Conservation (phyloP, 1,140 invertebrate species). For the Eupeodes corollae region DNA sequence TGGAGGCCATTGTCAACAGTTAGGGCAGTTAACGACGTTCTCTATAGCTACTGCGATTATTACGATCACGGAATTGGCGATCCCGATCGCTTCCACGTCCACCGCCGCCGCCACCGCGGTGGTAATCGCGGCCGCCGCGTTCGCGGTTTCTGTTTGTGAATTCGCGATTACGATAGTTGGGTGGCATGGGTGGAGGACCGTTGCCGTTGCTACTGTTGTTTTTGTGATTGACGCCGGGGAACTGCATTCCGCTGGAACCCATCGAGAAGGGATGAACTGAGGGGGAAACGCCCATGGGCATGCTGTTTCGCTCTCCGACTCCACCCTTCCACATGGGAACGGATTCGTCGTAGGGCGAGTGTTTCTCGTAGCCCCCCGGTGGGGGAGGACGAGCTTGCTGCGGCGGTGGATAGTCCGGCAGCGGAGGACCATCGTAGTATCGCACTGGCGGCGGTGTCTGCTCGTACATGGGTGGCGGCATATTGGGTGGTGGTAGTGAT, state of each 20-base stretch:
- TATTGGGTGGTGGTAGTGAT: conserved; percentile 51
- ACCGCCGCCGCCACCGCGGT: conserved; percentile 14
- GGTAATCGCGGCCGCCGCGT: conserved; percentile 16
- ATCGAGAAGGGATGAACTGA: conserved; percentile 22
- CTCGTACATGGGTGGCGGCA: conserved; percentile 41
- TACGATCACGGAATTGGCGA: conserved; percentile 15
- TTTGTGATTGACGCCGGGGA: neutral
- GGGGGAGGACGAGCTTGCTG: conserved; percentile 37
- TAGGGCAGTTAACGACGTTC: conserved; percentile 2
- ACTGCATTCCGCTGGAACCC: conserved; percentile 8
- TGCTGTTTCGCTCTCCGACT: conserved; percentile 17
- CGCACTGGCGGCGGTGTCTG: conserved; percentile 50
- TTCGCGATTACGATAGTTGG: conserved; percentile 19
- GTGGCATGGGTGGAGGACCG: conserved; percentile 9
- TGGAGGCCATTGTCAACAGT: too few species aligned
- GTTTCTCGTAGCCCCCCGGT: conserved; percentile 53
- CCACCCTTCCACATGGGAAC: conserved; percentile 77
- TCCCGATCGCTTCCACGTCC: conserved; percentile 14
- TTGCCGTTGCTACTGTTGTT: neutral
- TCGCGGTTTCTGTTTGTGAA: conserved; percentile 22
- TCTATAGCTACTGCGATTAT: conserved; percentile 18
- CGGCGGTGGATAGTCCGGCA: conserved; percentile 46
- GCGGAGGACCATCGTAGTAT: conserved; percentile 65
- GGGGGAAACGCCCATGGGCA: conserved; percentile 9
- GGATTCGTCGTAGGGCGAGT: conserved; percentile 69